Conservation (phyloP, 2,113 vertebrate genomes). For the Hippocampus guttulatus region DNA sequence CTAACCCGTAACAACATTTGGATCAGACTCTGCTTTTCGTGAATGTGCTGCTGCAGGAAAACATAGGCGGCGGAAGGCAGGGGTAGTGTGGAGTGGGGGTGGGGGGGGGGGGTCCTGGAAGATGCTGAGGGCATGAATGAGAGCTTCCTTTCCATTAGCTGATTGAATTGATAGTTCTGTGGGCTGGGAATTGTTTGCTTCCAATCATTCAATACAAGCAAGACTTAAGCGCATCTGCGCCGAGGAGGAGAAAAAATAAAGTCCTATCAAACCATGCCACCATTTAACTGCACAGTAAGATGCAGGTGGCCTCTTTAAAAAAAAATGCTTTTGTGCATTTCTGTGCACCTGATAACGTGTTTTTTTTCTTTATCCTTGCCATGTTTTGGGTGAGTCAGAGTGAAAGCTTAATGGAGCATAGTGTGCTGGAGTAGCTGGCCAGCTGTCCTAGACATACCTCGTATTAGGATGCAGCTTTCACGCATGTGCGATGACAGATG, state of each 20-base stretch:
- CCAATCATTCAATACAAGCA: constrained; percentile 29
- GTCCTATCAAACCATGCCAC: constrained; percentile 25
- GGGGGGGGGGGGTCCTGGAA: constrained; percentile 1
- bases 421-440: constrained; percentile 41
- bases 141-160: constrained; percentile 67
- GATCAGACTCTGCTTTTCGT: constrained; percentile 40
- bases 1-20: constrained; percentile 59
- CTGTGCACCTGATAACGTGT: constrained; percentile 12
- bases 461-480: constrained; percentile 55
- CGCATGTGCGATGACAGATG: constrained; percentile 61
- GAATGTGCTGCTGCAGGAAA: constrained; percentile 61
- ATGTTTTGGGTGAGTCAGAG: constrained; percentile 60
- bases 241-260: constrained; percentile 9
- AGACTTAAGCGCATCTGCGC: constrained; percentile 48
- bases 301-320: constrained; percentile 35
- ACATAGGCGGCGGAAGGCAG: constrained; percentile 33
- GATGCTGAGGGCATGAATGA: constrained; percentile 31
- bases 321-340: constrained; percentile 29
- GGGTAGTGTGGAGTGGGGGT: constrained; percentile 15
- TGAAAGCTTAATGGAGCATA: constrained; percentile 70
- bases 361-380: constrained; percentile 38
- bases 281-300: constrained; percentile 10
- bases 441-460: constrained; percentile 48
- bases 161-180: constrained; percentile 67
- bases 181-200: constrained; percentile 46